Evolutionary conservation across 2,888 invertebrate genomes (phyloP).

Genomic region (Pherbina coryleti): DNA sequence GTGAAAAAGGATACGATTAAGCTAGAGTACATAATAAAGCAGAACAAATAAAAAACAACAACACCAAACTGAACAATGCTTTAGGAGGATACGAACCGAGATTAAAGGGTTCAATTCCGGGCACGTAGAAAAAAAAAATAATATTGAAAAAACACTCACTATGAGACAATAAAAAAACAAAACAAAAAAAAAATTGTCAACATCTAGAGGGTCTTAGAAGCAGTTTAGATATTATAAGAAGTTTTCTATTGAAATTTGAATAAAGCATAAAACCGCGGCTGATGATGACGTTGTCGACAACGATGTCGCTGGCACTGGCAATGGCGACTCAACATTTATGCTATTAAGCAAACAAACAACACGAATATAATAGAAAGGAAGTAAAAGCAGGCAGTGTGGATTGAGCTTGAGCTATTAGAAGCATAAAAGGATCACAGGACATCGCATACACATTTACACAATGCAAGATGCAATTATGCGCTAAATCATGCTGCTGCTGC

Average conservation of each 20-base stretch:
- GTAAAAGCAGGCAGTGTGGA: not conserved
- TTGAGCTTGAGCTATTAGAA: not conserved
- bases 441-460: not conserved
- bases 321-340: not conserved
- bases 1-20: conserved; percentile 14
- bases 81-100: not conserved
- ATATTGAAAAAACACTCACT: not conserved
- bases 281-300: not conserved
- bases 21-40: not conserved
- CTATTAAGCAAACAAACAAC: not conserved
- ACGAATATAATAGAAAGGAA: not conserved
- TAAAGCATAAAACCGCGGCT: conserved; percentile 22
- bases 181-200: conserved; percentile 10
- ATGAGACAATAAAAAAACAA: not conserved
- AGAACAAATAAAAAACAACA: not conserved
- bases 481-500: not conserved
- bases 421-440: not conserved
- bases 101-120: conserved; percentile 18
- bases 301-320: not conserved
- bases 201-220: not conserved
- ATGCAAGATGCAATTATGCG: conserved; percentile 15
- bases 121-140: not conserved
- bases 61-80: not conserved
- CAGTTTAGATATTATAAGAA: not conserved
- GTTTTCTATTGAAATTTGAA: conserved; percentile 34